Percentiles rank a stretch among this genome's conserved stretches.
These are phyloP conservation scores for Tuberolachnus salignus DNA, from an alignment of 2,888 invertebrate genomes.

Conservation along the genomic window DNA sequence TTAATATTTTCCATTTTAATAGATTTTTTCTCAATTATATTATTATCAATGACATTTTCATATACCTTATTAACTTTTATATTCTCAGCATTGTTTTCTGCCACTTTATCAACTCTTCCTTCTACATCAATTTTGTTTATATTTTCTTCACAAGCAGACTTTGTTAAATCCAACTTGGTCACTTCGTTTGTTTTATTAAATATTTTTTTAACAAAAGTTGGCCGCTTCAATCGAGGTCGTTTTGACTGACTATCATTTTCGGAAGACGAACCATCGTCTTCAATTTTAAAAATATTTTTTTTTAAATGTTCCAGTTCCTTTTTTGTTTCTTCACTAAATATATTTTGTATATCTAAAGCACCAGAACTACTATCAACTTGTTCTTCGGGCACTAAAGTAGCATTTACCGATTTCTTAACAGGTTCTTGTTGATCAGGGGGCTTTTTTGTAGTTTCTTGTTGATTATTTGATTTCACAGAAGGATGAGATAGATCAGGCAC, in stretches of 20 bases:
- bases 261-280: slow-evolving; percentile 52
- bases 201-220: slow-evolving; percentile 33
- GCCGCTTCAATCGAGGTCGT: slow-evolving; percentile 46
- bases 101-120: not conserved
- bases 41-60: not conserved
- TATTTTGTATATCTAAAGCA: slow-evolving; percentile 13
- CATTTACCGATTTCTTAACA: not conserved
- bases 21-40: not conserved
- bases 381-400: not conserved
- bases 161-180: not conserved
- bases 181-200: slow-evolving; percentile 8
- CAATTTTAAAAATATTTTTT: slow-evolving; percentile 51
- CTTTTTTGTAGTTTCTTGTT: slow-evolving; percentile 10
- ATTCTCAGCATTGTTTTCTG: not conserved
- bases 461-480: not conserved
- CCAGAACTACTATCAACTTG: slow-evolving; percentile 29
- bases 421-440: not conserved
- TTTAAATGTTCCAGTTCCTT: slow-evolving; percentile 49
- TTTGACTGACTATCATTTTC: slow-evolving; percentile 52
- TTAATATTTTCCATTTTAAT: not conserved
- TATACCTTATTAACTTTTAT: not conserved
- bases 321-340: slow-evolving; percentile 52
- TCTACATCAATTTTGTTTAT: not conserved
- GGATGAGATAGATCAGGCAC: not conserved
- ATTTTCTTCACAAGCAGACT: slow-evolving; percentile 20